Evolutionary conservation across 2,797 vertebrate genomes (phyloP), one percentile per base, ranked within the genome.

Genomic region (Hydrophis major): DNA sequence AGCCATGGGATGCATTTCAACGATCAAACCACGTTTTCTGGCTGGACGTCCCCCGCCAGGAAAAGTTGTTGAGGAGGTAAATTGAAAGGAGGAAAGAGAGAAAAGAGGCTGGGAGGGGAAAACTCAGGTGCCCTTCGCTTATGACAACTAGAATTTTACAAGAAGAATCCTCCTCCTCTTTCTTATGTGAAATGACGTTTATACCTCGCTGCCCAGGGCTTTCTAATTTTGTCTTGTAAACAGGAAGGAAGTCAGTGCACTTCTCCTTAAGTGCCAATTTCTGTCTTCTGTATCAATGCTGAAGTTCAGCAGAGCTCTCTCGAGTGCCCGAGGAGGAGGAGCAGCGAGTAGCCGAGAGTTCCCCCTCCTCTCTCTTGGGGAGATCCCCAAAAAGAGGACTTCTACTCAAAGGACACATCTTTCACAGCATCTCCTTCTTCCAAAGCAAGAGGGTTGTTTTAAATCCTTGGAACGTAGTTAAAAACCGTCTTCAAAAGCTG

Each of bases 261-360:
- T 91, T 97, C 96, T 97, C 97, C 97, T 95, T 96, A 96, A 97
- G 97, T 97, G 96, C 95, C 32, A 56, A 95, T 98, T 98, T 97
- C 97, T 97, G 96, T 96, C 97, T 96, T 96, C 96, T 97, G 95
- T 97, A 97, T 97, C 98, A 97, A 97, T 97, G 97, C 97, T 94
- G 25, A 95, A 97, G 97, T 98, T 97, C 97, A 96, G 96, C 95
- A 96, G 96, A 96, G 95, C 97, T 96, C 96, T 97, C 97, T 96
- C 97, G 92, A 95, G 96, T 94, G 95, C 95, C 94, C 63, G 2
- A 11, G 10, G 28, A 66, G n/a, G 0, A n/a, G 12, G 0, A 69
- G 66, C 2, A 69, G 13, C 0, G 1, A 69, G 66, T 6, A 32
- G 14, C 69, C 4, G 32, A 22, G 20, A 1, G 69, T 74, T 4